Evolutionary conservation across 2,888 invertebrate genomes (phyloP).

Genomic region (Aphodius granarius): DNA sequence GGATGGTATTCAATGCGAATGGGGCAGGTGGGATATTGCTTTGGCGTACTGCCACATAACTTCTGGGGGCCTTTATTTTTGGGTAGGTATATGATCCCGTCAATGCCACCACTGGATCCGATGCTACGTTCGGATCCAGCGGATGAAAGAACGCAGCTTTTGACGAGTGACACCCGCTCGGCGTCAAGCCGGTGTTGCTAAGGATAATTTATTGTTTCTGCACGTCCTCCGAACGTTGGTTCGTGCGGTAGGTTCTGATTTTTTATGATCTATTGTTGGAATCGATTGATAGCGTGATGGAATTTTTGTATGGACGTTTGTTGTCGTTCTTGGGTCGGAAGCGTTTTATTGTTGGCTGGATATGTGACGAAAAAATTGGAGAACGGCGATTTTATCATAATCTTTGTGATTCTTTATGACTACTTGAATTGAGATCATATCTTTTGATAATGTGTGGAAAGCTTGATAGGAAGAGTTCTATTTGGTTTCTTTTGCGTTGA

Average conservation of each 20-base stretch:
- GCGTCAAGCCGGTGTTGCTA: slow-evolving; percentile 4
- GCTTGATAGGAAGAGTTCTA: too few relatives aligned
- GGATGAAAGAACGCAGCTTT: slow-evolving; percentile 6
- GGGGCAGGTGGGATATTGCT: background rate
- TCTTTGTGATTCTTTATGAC: background rate
- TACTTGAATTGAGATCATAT: too few relatives aligned
- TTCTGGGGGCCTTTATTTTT: background rate
- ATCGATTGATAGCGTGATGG: background rate
- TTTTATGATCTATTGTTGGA: background rate
- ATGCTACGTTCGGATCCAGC: background rate
- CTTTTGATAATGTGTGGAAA: too few relatives aligned
- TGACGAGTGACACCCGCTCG: slow-evolving; percentile 9
- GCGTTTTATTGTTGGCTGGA: background rate
- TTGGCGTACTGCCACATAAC: background rate
- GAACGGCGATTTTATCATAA: background rate
- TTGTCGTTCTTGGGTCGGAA: background rate
- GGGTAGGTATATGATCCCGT: background rate
- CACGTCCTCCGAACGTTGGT: background rate
- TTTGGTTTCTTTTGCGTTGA: too few relatives aligned
- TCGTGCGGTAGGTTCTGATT: background rate
- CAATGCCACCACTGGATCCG: background rate
- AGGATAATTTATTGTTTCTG: background rate
- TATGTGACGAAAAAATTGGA: background rate
- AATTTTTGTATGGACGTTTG: background rate
- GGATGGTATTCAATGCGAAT: slow-evolving; percentile 7